These are phyloP conservation scores for Condylura cristata DNA, from an alignment of 2,113 vertebrate genomes.

Conservation along the genomic window DNA sequence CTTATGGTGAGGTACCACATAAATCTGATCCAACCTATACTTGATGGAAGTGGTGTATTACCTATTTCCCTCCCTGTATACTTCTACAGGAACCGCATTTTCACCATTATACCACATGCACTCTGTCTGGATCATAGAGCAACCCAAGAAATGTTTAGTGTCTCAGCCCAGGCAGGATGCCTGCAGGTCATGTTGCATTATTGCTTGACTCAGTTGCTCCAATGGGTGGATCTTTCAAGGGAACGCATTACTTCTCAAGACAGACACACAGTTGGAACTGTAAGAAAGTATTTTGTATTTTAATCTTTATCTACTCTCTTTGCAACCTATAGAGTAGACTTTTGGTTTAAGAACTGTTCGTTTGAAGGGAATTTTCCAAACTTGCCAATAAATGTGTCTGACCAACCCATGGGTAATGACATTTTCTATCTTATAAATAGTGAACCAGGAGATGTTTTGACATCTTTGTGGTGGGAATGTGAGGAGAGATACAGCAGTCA, in stretches of 20 bases:
- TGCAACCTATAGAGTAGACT: neutral
- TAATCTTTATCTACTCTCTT: neutral
- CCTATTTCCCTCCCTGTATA: neutral
- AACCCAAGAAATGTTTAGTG: no score
- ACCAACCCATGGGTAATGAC: neutral
- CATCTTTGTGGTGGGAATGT: no score
- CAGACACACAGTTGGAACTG: neutral
- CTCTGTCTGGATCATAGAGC: neutral
- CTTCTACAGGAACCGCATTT: neutral
- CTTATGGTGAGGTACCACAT: no score
- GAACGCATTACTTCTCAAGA: neutral
- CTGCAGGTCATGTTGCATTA: no score
- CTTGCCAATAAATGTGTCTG: neutral
- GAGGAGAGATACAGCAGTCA: no score
- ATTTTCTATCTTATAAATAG: conserved; percentile 40
- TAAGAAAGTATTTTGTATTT: neutral
- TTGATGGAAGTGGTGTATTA: neutral
- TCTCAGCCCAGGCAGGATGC: no score
- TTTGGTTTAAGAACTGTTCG: neutral
- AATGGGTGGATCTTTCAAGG: neutral
- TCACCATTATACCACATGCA: neutral
- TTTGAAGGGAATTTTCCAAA: neutral
- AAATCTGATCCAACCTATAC: neutral
- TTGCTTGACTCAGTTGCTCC: neutral
- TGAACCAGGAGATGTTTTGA: no score